Evolutionary conservation across 1,140 invertebrate species (phyloP), one percentile per base, ranked within the genome.

Genomic region (Drosophila albomicans): DNA sequence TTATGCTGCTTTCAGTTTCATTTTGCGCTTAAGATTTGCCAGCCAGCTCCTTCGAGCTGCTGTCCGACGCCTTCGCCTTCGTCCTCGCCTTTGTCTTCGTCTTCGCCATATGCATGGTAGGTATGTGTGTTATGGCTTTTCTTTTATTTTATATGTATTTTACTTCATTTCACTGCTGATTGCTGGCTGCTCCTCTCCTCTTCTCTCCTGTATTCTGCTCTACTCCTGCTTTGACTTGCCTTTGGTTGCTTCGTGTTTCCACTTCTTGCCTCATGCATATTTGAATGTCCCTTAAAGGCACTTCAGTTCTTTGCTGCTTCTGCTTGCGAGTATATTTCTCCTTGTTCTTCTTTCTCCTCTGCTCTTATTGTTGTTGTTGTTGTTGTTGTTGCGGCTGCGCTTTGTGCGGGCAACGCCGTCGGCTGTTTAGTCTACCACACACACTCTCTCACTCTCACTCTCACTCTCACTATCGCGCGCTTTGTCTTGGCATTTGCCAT

Each of bases 221-320:
- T 1, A 1, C 11, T 15, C 15, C 43, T 67, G 61, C 58, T 38
- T 13, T 16, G 32, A 13, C 38, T 30, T 48, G 10, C 15, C 32
- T 49, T 49, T n/a, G 65, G 65, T 61, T 32, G 13, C 25, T 45
- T 20, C 63, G 57, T 30, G 13, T 46, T 73, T 72, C 61, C 70
- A 71, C 67, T 84, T 74, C 81, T 81, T 85, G 56, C 61, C 75
- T 89, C 86, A 89, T 89, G 85, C 86, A 89, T 89, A 89, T 89
- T 89, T 89, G 68, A 89, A 81, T 85, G 88, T 88, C 85, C 85
- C 85, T 89, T 89, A 89, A 89, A 89, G 86, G 81, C 85, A 89
- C 86, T 89, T 89, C 69, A 81, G 85, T 85, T 79, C 75, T 85
- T 73, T 68, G 67, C 81, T 70, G 61, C 66, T 82, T 58, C 61